phyloP scores from a whole-genome alignment of 2,888 invertebrate species.

The Creontiades dilutus region DNA sequence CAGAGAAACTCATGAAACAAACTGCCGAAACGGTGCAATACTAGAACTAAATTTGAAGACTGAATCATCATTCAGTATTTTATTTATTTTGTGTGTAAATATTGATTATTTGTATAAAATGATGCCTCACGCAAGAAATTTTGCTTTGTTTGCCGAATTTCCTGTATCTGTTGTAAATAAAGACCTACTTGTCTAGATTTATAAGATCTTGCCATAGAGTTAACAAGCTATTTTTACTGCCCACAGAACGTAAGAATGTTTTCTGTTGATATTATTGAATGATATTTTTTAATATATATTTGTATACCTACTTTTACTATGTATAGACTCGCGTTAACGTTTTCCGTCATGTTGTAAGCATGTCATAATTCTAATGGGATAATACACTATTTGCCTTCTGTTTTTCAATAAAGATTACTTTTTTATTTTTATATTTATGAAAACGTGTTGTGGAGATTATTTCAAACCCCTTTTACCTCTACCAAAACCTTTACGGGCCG shows the following conservation, averaged over 20 bases:
- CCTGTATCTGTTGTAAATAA: slow-evolving; percentile 48
- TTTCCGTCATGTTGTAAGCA: slow-evolving; percentile 49
- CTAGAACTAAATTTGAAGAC: slow-evolving; percentile 75
- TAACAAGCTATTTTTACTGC: slow-evolving; percentile 63
- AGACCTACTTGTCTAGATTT: slow-evolving; percentile 17
- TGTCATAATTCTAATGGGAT: slow-evolving; percentile 45
- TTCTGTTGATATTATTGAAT: slow-evolving; percentile 14
- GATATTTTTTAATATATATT: slow-evolving; percentile 18
- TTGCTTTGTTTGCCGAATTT: slow-evolving; percentile 62
- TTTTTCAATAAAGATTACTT: slow-evolving; percentile 68
- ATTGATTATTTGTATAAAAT: slow-evolving; percentile 21
- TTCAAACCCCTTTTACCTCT: slow-evolving; percentile 1
- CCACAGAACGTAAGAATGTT: slow-evolving; percentile 42
- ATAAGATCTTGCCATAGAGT: slow-evolving; percentile 67
- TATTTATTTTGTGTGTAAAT: slow-evolving; percentile 63
- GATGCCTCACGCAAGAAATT: slow-evolving; percentile 50
- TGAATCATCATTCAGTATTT: slow-evolving; percentile 75
- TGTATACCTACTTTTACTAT: slow-evolving; percentile 44
- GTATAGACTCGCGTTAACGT: slow-evolving; percentile 54
- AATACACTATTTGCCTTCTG: slow-evolving; percentile 60
- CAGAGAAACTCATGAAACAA: slow-evolving; percentile 26
- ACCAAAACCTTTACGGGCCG: too few species aligned
- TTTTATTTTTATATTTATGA: slow-evolving; percentile 72
- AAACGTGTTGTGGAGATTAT: slow-evolving; percentile 27
- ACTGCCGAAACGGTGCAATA: slow-evolving; percentile 75